These are phyloP conservation scores for Oreochromis niloticus DNA, from an alignment of 2,113 vertebrate genomes.

Conservation along the genomic window DNA sequence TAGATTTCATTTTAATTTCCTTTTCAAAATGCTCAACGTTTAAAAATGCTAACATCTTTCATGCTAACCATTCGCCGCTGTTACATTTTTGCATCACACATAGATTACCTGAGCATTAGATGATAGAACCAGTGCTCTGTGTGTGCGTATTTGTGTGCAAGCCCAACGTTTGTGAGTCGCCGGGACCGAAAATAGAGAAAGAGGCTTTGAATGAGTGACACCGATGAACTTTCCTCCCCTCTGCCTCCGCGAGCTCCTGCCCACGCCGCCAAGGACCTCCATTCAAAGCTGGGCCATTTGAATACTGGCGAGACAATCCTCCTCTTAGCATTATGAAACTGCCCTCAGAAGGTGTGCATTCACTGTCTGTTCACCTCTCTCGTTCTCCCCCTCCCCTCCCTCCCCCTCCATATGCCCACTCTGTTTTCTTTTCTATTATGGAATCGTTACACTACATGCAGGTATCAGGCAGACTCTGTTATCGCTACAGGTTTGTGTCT, in stretches of 20 bases:
- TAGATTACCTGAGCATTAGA: neutral
- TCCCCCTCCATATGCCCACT: neutral
- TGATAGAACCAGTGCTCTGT: neutral
- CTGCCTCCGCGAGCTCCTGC: slow-evolving; percentile 7
- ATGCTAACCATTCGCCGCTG: neutral
- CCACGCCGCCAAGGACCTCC: slow-evolving; percentile 37
- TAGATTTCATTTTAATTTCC: neutral
- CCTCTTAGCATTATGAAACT: slow-evolving; percentile 32
- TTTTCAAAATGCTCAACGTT: neutral
- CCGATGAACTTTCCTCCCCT: slow-evolving; percentile 56
- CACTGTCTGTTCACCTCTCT: neutral
- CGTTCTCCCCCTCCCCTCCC: neutral
- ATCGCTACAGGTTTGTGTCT: neutral
- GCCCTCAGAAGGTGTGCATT: neutral
- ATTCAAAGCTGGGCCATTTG: slow-evolving; percentile 51
- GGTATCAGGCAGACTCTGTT: neutral
- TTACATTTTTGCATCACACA: neutral
- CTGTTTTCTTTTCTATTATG: neutral
- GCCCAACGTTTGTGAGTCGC: neutral
- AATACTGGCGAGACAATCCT: slow-evolving; percentile 54
- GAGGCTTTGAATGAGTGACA: slow-evolving; percentile 59
- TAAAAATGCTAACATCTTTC: neutral
- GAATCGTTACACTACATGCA: neutral
- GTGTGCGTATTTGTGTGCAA: neutral
- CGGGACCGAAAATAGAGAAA: slow-evolving; percentile 42